These are phyloP conservation scores for Galemys pyrenaicus DNA, from an alignment of 2,113 vertebrate genomes.

Conservation along the genomic window DNA sequence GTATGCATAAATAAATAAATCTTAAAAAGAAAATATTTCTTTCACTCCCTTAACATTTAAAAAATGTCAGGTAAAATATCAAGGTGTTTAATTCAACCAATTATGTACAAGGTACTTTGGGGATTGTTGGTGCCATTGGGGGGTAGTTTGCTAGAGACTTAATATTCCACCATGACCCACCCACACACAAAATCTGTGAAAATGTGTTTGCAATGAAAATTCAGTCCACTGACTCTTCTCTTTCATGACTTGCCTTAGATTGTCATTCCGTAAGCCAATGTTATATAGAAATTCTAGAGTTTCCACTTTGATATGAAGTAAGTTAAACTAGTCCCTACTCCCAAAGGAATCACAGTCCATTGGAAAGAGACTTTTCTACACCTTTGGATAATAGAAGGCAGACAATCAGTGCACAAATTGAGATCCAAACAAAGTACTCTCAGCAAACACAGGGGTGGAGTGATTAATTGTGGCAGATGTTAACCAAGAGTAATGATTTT, in stretches of 20 bases:
- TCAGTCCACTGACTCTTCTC: neutral
- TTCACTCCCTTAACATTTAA: neutral
- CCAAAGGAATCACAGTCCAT: neutral
- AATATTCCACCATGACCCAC: neutral
- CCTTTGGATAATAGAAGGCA: neutral
- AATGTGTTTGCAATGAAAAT: neutral
- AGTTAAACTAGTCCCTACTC: neutral
- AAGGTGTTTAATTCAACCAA: neutral
- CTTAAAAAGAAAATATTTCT: neutral
- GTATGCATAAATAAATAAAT: too few relatives aligned
- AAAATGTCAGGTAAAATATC: neutral
- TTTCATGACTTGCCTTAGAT: neutral
- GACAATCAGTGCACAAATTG: slow-evolving; percentile 20
- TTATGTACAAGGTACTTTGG: neutral
- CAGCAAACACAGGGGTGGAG: slow-evolving; percentile 25
- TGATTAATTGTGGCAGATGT: slow-evolving; percentile 75
- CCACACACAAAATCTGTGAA: neutral
- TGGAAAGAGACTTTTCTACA: neutral
- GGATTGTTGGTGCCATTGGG: neutral
- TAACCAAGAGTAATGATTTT: slow-evolving; percentile 72
- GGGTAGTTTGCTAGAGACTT: neutral
- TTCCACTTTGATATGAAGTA: neutral
- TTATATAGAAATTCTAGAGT: neutral
- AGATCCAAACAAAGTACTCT: slow-evolving; percentile 50
- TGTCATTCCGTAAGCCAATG: neutral